Conservation (phyloP, 2,888 invertebrate genomes). For the Antitype chi region DNA sequence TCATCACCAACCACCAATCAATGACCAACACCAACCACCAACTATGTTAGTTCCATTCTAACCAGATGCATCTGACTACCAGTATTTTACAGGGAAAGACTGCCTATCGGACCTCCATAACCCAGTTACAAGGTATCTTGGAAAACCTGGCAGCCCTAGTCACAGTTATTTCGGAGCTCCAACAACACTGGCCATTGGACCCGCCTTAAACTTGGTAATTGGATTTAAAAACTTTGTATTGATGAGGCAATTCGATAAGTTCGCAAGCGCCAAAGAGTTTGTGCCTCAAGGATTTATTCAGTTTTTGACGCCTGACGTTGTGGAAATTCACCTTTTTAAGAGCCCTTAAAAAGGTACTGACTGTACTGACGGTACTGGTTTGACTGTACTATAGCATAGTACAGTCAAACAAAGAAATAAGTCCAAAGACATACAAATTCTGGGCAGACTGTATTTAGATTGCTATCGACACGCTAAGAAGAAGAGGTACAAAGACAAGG, state of each 20-base stretch:
- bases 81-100: not conserved
- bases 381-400: too few relatives aligned
- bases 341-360: too few relatives aligned
- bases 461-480: too few relatives aligned
- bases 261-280: slow-evolving; percentile 50
- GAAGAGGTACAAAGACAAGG: too few relatives aligned
- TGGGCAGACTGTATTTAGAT: too few relatives aligned
- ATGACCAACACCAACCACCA: too few relatives aligned
- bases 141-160: slow-evolving; percentile 34
- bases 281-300: slow-evolving; percentile 52
- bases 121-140: not conserved
- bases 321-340: slow-evolving; percentile 4
- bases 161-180: slow-evolving; percentile 35
- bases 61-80: not conserved
- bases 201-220: slow-evolving; percentile 66
- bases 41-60: too few relatives aligned
- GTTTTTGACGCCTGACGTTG: slow-evolving; percentile 25
- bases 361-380: too few relatives aligned
- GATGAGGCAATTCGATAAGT: slow-evolving; percentile 64
- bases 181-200: slow-evolving; percentile 39
- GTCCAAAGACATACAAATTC: too few relatives aligned
- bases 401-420: not conserved
- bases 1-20: not conserved
- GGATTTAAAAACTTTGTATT: slow-evolving; percentile 69
- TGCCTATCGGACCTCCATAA: not conserved